Evolutionary conservation across 1,140 invertebrate species (phyloP), one percentile per base, ranked within the genome.

Genomic region (Anadara kagoshimensis): DNA sequence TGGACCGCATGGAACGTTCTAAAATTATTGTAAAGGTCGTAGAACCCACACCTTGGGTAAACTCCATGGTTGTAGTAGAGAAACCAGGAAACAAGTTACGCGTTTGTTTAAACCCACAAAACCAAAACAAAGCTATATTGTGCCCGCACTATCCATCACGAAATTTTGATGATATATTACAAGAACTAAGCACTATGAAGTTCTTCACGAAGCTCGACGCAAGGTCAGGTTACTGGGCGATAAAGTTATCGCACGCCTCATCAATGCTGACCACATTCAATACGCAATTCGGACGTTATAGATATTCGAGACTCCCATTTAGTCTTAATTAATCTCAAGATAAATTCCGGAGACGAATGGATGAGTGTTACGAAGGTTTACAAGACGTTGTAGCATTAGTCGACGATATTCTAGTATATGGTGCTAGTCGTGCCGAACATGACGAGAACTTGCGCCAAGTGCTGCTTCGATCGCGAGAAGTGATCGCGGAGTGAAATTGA

Each of bases 211-310:
- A 58, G 20, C 36, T 78, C 1, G 77, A 79, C 58, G 70, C 67
- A 10, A 20, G 43, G 7, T 57, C 56, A 26, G 89, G 88, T 16
- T 71, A 16, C 59, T 71, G 84, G 83, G 87, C 90, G 75, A 79
- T 91, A 5, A 78, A 78, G n/a, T 71, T 92, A 47, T 69, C 77
- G 29, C 49, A 74, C 44, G 36, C 56, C 26, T 71, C 71, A 76
- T 76, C 53, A 72, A 83, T 26, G 56, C 74, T 90, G 3, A 88
- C 83, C 20, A 91, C 90, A 24, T 91, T 91, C 79, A 87, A 87
- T 22, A 85, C 83, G 0, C 89, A 88, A 10, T 90, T 87, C 83
- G 90, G 86, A 14, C 67, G 82, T 43, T 89, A 76, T 65, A 80
- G 76, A 56, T 87, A 85, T 75, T 62, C 79, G 29, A 78, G 86